Base-by-base conservation (phyloP, 2,113 vertebrate genomes). In the Ammodytes dubius region DNA sequence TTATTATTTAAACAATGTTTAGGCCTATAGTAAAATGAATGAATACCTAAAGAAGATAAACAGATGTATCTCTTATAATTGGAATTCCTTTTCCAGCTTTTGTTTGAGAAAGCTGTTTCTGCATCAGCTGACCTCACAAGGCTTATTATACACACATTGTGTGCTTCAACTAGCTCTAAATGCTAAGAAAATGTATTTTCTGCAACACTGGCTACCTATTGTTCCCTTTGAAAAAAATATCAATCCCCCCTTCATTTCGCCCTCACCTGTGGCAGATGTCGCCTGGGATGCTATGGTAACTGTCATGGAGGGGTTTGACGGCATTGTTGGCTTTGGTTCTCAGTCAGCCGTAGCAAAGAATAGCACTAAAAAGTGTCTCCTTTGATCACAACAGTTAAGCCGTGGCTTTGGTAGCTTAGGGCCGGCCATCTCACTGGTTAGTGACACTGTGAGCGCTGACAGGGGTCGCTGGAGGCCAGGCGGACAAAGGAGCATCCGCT, bases 201-300 rank as follows among this genome's bases (percentile, higher is more conserved):
- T 67, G 65, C 75, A 63, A 39, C 81, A 77, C 47, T 77, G 27
- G 69, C 45, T 56, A 42, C 19, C 61, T 19, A 50, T 82, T 69
- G 15, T 39, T 69, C 11, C 15, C 50, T 2, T 37, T 58, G 14
- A 40, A 68, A 53, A 43, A 39, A 40, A 56, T 6, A 27, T 7
- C 52, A 15, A 5, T 40, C 13, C 19, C 50, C 14, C 42, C 71
- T 37, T 52, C 15, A n/a, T 63, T 6, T 57, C 70, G 43, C 42
- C 53, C 60, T 76, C 68, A 79, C 77, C 59, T 73, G 66, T 75
- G 14, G 53, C 46, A 79, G 82, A 88, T 35, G 7, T 74, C 77
- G 69, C 79, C 57, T 1, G 8, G 45, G 88, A 91, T 94, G 87
- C 89, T 70, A 83, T 85, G 84, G 93, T 39, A 89, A 91, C 71